Conservation (phyloP, 2,888 invertebrate genomes). For the Drosophila anomalata region DNA sequence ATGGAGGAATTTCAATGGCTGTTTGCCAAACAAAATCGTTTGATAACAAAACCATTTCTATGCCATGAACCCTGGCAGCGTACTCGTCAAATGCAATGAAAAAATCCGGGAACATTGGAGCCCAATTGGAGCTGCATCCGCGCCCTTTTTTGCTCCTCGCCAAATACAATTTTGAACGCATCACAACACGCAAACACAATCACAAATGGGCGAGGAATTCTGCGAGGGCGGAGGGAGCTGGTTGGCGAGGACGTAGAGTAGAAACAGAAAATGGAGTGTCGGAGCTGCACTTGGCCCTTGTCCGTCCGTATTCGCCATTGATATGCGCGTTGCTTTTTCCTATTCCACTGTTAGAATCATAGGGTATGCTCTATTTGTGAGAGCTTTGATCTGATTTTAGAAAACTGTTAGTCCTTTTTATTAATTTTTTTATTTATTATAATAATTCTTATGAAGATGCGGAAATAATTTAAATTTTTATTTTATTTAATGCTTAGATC, state of each 20-base stretch:
- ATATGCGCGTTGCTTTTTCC: slow-evolving; percentile 30
- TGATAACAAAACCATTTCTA: slow-evolving; percentile 64
- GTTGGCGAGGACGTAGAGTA: background rate
- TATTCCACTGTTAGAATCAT: background rate
- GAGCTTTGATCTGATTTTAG: background rate
- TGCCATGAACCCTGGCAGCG: slow-evolving; percentile 24
- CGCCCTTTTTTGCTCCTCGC: slow-evolving; percentile 9
- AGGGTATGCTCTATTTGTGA: background rate
- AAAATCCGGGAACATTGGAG: slow-evolving; percentile 54
- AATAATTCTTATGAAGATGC: no score
- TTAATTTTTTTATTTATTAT: background rate
- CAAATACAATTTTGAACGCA: slow-evolving; percentile 78
- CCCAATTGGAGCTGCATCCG: slow-evolving; percentile 69
- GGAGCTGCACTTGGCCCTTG: slow-evolving; percentile 62
- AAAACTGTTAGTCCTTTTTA: background rate
- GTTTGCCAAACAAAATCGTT: slow-evolving; percentile 64
- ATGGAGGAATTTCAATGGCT: slow-evolving; percentile 27
- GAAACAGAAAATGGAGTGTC: slow-evolving; percentile 73
- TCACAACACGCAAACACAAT: slow-evolving; percentile 80
- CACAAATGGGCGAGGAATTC: slow-evolving; percentile 49
- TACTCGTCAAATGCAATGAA: slow-evolving; percentile 75
- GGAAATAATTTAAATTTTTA: no score
- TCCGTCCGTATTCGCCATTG: slow-evolving; percentile 30
- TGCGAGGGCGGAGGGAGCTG: background rate
- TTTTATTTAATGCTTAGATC: no score